Base-by-base conservation (phyloP, 2,113 vertebrate genomes). In the Amphiprion percula region DNA sequence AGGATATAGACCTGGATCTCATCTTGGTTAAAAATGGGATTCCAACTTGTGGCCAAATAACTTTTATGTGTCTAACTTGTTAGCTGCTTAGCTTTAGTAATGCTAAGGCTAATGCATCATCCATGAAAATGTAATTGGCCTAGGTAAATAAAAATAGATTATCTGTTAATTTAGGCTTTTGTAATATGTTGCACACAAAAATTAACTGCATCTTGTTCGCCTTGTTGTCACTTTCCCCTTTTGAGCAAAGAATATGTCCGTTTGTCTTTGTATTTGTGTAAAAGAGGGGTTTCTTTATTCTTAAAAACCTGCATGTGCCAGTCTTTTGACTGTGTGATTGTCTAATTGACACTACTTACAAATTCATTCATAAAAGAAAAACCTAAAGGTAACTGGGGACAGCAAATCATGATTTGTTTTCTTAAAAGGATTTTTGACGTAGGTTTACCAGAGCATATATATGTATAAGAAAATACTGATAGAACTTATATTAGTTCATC, bases 41-140 rank as follows among this genome's bases (percentile, higher is more conserved):
- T 86, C 47, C 73, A 68, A 73, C 60, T n/a, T 74, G 82, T 78
- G 77, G 92, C 87, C 90, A 91, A 91, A 88, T 80, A 63, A 73
- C 65, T 50, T 75, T 47, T 49, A 24, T 46, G 37, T 79, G 12
- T 85, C 59, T 65, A 15, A 19, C 62, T 61, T 79, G 50, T 53
- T 68, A 44, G 23, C 49, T 56, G n/a, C 55, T 71, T 19, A 11
- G 37, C 52, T 50, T 71, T 69, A 46, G 23, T 54, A n/a, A 53
- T 65, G 12, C 23, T 71, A 26, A 60, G 49, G 79, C 66, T 47
- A 41, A 55, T 49, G 30, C 24, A 21, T 41, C 17, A 19, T 52
- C 26, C 17, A 10, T 11, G 4, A 37, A 63, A 28, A 75, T 17
- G 6, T 26, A n/a, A 68, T n/a, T 64, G 66, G 23, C 33, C 50